Evolutionary conservation across 2,888 invertebrate species (phyloP).

Genomic region (Andrena trimmerana): DNA sequence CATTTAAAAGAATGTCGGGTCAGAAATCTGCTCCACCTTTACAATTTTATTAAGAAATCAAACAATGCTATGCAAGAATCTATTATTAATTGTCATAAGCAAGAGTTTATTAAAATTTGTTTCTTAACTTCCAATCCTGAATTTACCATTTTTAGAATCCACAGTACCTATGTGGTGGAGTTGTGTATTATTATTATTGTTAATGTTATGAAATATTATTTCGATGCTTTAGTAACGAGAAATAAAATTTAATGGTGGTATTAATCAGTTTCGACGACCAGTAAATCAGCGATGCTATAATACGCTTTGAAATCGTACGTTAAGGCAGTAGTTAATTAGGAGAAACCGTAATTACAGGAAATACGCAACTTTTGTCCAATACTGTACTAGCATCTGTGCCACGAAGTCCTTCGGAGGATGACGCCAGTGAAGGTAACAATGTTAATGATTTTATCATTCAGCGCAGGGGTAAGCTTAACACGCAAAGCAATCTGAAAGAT

Average conservation of each 20-base stretch:
- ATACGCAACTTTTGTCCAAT: slow-evolving; percentile 42
- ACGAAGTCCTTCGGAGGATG: slow-evolving; percentile 48
- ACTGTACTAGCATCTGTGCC: slow-evolving; percentile 24
- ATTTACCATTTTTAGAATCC: neutral
- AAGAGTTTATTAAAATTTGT: neutral
- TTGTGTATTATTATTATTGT: too few relatives aligned
- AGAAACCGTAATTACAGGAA: slow-evolving; percentile 49
- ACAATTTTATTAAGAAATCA: neutral
- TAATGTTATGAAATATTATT: neutral
- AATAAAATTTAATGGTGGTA: neutral
- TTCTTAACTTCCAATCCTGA: neutral
- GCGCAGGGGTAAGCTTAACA: slow-evolving; percentile 8
- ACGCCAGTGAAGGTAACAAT: slow-evolving; percentile 38
- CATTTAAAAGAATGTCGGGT: too few relatives aligned
- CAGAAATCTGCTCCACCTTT: neutral
- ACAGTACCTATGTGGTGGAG: neutral
- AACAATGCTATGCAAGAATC: neutral
- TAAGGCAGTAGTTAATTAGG: slow-evolving; percentile 28
- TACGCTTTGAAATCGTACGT: slow-evolving; percentile 12
- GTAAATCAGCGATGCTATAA: neutral
- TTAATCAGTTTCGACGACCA: too few relatives aligned
- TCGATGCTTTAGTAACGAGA: neutral
- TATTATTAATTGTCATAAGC: neutral
- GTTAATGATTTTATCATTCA: slow-evolving; percentile 34
- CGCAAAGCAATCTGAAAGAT: neutral